Evolutionary conservation across 2,113 vertebrate species (phyloP).

Genomic region (Corvus cornix): DNA sequence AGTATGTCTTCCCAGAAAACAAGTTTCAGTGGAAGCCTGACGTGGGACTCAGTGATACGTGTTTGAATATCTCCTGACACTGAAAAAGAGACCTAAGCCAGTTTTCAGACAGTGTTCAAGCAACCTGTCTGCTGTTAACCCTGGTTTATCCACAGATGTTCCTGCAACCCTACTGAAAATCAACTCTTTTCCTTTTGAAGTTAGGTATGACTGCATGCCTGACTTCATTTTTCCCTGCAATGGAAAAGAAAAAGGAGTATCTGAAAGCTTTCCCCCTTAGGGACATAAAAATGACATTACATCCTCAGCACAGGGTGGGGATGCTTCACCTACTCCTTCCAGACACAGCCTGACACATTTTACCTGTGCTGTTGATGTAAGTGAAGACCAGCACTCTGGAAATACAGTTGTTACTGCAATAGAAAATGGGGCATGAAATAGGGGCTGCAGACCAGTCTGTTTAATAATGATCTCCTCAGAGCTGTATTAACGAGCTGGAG

Average conservation of each 20-base stretch:
- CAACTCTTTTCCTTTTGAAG: neutral
- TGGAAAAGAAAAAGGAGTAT: neutral
- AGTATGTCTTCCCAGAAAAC: slow-evolving; percentile 1
- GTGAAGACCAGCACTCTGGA: slow-evolving; percentile 1
- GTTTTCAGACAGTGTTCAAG: neutral
- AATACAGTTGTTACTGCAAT: slow-evolving; percentile 19
- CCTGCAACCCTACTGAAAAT: neutral
- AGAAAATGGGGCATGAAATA: slow-evolving; percentile 65
- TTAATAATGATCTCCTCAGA: slow-evolving; percentile 62
- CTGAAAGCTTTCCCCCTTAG: neutral
- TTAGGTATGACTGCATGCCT: neutral
- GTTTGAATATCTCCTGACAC: slow-evolving; percentile 17
- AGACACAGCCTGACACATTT: neutral
- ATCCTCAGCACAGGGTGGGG: neutral
- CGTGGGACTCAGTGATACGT: neutral
- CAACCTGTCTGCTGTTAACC: slow-evolving; percentile 38
- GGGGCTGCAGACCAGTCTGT: slow-evolving; percentile 36
- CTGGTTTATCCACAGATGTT: neutral
- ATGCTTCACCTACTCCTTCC: neutral
- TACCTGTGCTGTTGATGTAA: slow-evolving; percentile 1
- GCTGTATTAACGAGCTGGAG: slow-evolving; percentile 56
- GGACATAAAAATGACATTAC: neutral
- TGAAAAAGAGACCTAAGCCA: neutral
- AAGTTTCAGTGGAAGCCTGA: slow-evolving; percentile 22
- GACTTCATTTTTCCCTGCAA: neutral